Conservation (phyloP, 2,113 vertebrate species). For the Brachyhypopomus occidentalis region DNA sequence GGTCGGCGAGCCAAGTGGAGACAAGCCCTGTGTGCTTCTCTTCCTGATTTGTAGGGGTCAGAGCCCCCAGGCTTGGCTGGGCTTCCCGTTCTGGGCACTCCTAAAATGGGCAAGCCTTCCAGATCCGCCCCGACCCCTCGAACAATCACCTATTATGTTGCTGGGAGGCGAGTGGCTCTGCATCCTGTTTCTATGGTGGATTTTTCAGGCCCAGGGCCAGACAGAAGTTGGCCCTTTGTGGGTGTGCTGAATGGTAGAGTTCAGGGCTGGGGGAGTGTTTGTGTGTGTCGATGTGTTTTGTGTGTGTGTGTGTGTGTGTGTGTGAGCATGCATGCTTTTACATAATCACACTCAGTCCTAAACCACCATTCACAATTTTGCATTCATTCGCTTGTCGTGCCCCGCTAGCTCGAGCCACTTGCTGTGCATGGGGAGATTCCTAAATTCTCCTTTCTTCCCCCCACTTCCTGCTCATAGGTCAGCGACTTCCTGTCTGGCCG, state of each 20-base stretch:
- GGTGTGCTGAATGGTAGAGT: slow-evolving; percentile 68
- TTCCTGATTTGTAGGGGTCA: slow-evolving; percentile 61
- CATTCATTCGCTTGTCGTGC: slow-evolving; percentile 29
- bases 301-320: slow-evolving; percentile 46
- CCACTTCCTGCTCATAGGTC: slow-evolving; percentile 77
- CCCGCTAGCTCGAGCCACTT: slow-evolving; percentile 3
- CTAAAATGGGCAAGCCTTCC: slow-evolving; percentile 76
- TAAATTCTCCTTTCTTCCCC: slow-evolving; percentile 37
- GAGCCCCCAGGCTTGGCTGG: slow-evolving; percentile 61
- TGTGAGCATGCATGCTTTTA: slow-evolving; percentile 42
- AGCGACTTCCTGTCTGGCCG: slow-evolving; percentile 97
- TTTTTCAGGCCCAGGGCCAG: slow-evolving; percentile 74
- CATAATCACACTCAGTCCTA: slow-evolving; percentile 62
- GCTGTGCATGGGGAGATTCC: slow-evolving; percentile 35
- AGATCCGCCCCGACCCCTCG: slow-evolving; percentile 63
- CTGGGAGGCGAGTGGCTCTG: slow-evolving; percentile 66
- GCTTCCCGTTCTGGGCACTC: slow-evolving; percentile 66
- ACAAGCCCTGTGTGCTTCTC: slow-evolving; percentile 59
- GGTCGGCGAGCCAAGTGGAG: slow-evolving; percentile 59
- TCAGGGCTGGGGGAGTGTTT: slow-evolving; percentile 66
- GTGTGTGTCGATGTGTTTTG: slow-evolving; percentile 49
- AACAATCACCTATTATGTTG: slow-evolving; percentile 76
- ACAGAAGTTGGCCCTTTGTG: slow-evolving; percentile 76
- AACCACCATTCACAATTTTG: slow-evolving; percentile 26
- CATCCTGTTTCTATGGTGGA: slow-evolving; percentile 75